phyloP scores from a whole-genome alignment of 2,797 vertebrate genomes.

The Cygnus olor region DNA sequence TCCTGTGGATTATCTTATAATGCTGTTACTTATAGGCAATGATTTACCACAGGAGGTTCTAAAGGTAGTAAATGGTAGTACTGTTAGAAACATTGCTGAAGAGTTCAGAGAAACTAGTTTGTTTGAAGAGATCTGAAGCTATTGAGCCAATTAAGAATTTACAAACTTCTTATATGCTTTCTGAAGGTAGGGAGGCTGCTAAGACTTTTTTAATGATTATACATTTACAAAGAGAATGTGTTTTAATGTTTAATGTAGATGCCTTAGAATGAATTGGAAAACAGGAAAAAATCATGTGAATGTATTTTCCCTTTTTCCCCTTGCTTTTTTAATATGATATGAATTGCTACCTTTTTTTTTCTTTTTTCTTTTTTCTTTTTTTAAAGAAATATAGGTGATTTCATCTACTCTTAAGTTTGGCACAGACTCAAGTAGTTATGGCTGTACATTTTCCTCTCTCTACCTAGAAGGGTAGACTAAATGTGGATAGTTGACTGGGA shows the following conservation, averaged over 20 bases:
- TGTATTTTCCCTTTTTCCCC: neutral
- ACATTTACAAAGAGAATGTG: neutral
- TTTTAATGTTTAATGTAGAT: neutral
- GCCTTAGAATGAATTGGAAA: neutral
- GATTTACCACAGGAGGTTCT: neutral
- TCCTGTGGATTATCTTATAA: neutral
- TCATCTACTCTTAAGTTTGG: neutral
- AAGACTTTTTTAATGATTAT: neutral
- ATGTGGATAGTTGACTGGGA: neutral
- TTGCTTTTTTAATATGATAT: neutral
- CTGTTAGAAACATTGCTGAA: neutral
- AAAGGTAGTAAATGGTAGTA: neutral
- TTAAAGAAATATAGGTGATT: neutral
- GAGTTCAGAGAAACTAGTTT: neutral
- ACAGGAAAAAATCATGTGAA: neutral
- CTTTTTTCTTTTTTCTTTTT: no score
- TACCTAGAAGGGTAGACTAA: neutral
- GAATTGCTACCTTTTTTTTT: neutral
- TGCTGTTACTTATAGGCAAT: neutral
- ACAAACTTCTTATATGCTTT: neutral
- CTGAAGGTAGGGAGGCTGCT: neutral
- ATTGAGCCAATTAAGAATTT: neutral
- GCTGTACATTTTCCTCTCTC: neutral
- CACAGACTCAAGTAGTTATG: neutral
- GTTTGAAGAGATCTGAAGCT: neutral